A percentile compares a stretch with the other conserved stretches of the same genome.
phyloP scores from a whole-genome alignment of 2,797 vertebrate genomes.

The Microchirus variegatus region DNA sequence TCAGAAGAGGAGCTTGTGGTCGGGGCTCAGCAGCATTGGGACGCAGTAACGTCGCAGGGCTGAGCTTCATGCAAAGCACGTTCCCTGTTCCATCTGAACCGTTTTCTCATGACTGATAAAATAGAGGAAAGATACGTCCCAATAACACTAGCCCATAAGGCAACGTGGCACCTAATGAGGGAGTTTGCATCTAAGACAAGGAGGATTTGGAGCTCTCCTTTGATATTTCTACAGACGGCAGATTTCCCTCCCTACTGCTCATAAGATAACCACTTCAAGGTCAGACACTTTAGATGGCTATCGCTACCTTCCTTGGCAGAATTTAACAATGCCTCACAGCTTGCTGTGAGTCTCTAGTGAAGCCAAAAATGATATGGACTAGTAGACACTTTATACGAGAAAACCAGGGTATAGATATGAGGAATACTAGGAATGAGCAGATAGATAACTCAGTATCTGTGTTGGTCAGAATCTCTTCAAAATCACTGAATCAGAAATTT shows the following conservation, averaged over 20 bases:
- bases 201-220: conserved; percentile 67
- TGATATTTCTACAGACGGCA: conserved; percentile 67
- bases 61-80: conserved; percentile 57
- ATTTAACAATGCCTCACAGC: conserved; percentile 65
- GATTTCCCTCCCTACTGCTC: conserved; percentile 58
- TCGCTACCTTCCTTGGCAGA: conserved; percentile 56
- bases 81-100: conserved; percentile 61
- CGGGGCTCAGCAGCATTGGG: conserved; percentile 5
- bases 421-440: too few species aligned
- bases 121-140: conserved; percentile 57
- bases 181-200: conserved; percentile 70
- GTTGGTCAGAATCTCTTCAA: too few species aligned
- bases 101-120: conserved; percentile 65
- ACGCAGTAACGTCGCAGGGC: conserved; percentile 20
- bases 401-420: conserved; percentile 6
- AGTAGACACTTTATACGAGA: conserved; percentile 45
- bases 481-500: too few species aligned
- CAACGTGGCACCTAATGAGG: conserved; percentile 68
- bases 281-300: conserved; percentile 74
- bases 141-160: conserved; percentile 62
- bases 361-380: conserved; percentile 52
- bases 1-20: conserved; percentile 39
- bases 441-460: too few species aligned
- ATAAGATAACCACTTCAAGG: conserved; percentile 77
- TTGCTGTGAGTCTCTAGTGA: conserved; percentile 45